phyloP scores from a whole-genome alignment of 2,888 invertebrate genomes.

The Rhynchonema sp. region DNA sequence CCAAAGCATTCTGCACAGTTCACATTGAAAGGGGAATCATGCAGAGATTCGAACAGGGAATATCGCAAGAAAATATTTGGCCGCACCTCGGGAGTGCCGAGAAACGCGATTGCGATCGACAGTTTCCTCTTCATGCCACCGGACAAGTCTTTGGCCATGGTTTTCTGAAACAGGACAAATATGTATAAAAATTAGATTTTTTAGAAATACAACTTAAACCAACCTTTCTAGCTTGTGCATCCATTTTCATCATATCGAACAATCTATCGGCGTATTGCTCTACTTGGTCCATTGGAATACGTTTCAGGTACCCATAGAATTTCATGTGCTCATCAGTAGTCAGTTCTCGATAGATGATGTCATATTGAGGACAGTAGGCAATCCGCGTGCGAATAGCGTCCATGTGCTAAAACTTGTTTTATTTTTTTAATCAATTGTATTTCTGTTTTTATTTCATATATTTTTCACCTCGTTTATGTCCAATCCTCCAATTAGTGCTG shows the following conservation, averaged over 20 bases:
- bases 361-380: conserved; percentile 7
- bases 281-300: background rate
- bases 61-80: too few relatives aligned
- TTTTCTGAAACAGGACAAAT: too few relatives aligned
- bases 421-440: too few relatives aligned
- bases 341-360: conserved; percentile 7
- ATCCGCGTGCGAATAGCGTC: background rate
- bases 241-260: conserved; percentile 2
- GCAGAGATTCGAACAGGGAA: too few relatives aligned
- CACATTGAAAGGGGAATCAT: too few relatives aligned
- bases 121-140: conserved; percentile 70
- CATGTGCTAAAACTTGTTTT: too few relatives aligned
- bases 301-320: conserved; percentile 2
- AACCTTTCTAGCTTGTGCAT: background rate
- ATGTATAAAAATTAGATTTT: too few relatives aligned
- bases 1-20: too few relatives aligned
- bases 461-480: too few relatives aligned
- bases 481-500: background rate
- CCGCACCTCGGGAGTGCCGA: conserved; percentile 72
- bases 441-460: too few relatives aligned
- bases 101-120: conserved; percentile 56
- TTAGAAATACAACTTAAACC: too few relatives aligned
- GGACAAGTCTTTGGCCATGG: conserved; percentile 51
- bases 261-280: background rate
- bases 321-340: conserved; percentile 5